Conservation (phyloP, 2,113 vertebrate species). For the Gopherus evgoodei region DNA sequence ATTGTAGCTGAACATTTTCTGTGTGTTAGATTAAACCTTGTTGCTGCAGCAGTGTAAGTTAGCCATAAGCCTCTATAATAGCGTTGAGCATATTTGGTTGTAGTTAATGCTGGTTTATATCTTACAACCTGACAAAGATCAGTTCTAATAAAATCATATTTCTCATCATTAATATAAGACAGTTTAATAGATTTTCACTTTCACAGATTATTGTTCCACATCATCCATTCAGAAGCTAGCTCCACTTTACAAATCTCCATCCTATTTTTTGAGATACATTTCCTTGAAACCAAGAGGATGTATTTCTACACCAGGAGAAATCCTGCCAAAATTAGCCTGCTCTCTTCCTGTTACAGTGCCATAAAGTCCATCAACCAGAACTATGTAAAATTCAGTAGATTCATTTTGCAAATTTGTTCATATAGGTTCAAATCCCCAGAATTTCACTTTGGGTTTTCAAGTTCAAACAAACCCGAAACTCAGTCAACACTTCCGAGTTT, state of each 20-base stretch:
- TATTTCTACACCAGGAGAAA: not conserved
- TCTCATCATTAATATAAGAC: not conserved
- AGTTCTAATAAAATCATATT: not conserved
- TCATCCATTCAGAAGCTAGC: not conserved
- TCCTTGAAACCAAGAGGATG: not conserved
- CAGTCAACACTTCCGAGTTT: constrained; percentile 1
- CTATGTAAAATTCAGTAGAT: not conserved
- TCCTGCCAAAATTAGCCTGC: not conserved
- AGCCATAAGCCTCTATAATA: not conserved
- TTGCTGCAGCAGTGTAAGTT: not conserved
- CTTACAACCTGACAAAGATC: not conserved
- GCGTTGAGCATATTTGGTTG: not conserved
- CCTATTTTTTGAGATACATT: not conserved
- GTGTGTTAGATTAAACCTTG: not conserved
- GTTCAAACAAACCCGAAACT: not conserved
- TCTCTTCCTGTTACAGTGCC: not conserved
- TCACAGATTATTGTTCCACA: not conserved
- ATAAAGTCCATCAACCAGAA: not conserved
- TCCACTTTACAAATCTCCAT: not conserved
- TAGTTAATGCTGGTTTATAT: not conserved
- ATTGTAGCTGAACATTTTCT: not conserved
- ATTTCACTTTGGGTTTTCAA: not conserved
- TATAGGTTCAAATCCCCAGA: not conserved
- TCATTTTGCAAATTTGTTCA: not conserved
- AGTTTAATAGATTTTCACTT: not conserved